Conservation (phyloP, 2,113 vertebrate genomes). For the Danio rerio region DNA sequence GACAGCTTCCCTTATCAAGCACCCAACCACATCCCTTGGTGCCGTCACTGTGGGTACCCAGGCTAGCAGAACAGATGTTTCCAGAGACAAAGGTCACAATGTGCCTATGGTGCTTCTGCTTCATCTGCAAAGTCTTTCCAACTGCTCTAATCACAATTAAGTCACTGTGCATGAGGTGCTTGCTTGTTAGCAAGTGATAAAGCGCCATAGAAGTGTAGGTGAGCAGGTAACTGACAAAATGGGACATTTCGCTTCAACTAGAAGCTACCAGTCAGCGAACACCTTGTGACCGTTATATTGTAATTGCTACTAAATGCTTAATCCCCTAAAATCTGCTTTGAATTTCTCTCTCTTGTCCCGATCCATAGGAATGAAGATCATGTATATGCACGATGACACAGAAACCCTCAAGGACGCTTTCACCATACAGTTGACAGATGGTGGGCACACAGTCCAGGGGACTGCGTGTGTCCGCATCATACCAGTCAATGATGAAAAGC, state of each 20-base stretch:
- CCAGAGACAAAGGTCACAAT: constrained; percentile 59
- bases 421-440: constrained; percentile 86
- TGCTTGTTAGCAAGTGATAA: constrained; percentile 45
- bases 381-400: constrained; percentile 87
- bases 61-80: constrained; percentile 65
- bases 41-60: constrained; percentile 48
- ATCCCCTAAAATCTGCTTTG: not conserved
- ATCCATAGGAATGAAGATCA: constrained; percentile 80
- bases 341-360: constrained; percentile 51
- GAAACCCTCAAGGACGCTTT: constrained; percentile 86
- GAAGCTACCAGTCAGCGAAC: not conserved
- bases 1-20: constrained; percentile 35
- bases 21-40: constrained; percentile 36
- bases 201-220: constrained; percentile 37
- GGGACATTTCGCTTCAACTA: not conserved
- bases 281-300: not conserved
- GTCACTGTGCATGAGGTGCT: constrained; percentile 46
- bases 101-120: constrained; percentile 60
- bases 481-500: constrained; percentile 87
- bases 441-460: constrained; percentile 82
- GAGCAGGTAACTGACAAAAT: constrained; percentile 36
- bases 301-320: not conserved
- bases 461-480: constrained; percentile 82
- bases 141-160: constrained; percentile 54
- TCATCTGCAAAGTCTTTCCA: constrained; percentile 57